Evolutionary conservation across 1,140 invertebrate species (phyloP), one percentile per base, ranked within the genome.

Genomic region (Ceratina australensis): DNA sequence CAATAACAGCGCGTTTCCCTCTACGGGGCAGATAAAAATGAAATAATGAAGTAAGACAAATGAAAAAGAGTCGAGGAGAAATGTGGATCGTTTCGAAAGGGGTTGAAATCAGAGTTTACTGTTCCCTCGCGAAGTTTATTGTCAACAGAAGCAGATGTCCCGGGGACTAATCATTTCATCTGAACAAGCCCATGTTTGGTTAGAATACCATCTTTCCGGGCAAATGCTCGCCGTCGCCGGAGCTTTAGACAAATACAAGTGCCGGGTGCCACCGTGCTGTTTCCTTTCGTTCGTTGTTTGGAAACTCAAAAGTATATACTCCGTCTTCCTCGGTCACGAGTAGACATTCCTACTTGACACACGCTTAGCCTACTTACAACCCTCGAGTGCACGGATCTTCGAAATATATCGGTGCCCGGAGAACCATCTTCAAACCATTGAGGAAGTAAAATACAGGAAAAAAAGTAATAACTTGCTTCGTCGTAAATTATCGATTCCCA

Each of bases 191-290:
- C 72, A 28, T 80, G 83, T 84, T 87, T 82, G 65, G 79, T 80
- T 81, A 83, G 83, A 87, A 86, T 83, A 81, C 79, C 77, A 81
- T 80, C 81, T 87, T 82, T 73, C 72, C 50, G 79, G 79, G 83
- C 87, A 85, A 89, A 89, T 89, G 89, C 87, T 83, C 73, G 80
- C 68, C 82, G 82, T 89, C 85, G 75, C 22, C 56, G 82, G 59
- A 77, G 57, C 79, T 88, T 76, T 86, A 88, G 89, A 88, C 81
- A 89, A 90, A 90, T 87, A 87, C 77, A 82, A 82, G 63, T 50
- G 76, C 80, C 88, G 85, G 84, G 86, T 89, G 88, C 76, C 68
- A 71, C 74, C 82, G 80, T 78, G 79, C 78, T 82, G 87, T 69
- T 86, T 87, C 79, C 84, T 85, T 81, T 79, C 79, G 61, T 66